Percentiles rank a stretch among this genome's conserved stretches.
Evolutionary conservation across 2,797 vertebrate species (phyloP).

Genomic region (Oryzias dopingdopingensis): DNA sequence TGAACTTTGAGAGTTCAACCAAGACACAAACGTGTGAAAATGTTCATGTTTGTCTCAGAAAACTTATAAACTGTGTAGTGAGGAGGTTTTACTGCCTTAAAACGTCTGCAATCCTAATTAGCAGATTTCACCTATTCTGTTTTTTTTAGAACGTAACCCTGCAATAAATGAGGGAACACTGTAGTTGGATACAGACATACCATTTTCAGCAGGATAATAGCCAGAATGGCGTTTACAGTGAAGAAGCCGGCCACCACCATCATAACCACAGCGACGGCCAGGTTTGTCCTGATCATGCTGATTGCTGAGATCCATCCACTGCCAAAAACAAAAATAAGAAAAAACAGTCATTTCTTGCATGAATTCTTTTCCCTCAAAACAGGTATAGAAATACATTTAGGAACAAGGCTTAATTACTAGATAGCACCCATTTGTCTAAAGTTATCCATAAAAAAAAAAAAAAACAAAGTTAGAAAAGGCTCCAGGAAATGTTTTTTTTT

Average conservation of each 20-base stretch:
- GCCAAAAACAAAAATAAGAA: slow-evolving; percentile 11
- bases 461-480: slow-evolving; percentile 19
- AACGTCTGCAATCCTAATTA: no score
- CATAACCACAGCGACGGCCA: slow-evolving; percentile 88
- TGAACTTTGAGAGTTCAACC: no score
- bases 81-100: no score
- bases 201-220: slow-evolving; percentile 90
- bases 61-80: no score
- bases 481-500: slow-evolving; percentile 6
- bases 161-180: neutral
- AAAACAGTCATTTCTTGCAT: neutral
- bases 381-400: no score
- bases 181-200: slow-evolving; percentile 57
- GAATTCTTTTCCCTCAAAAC: no score
- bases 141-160: neutral
- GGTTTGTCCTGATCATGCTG: slow-evolving; percentile 58
- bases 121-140: no score
- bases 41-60: no score
- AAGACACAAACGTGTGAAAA: no score
- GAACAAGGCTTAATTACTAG: no score
- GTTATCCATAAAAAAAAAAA: neutral
- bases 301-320: slow-evolving; percentile 94
- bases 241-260: slow-evolving; percentile 95
- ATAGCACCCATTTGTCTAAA: neutral
- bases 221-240: slow-evolving; percentile 83